Evolutionary conservation across 2,888 invertebrate genomes (phyloP).

Genomic region (Miltochrista miniata): DNA sequence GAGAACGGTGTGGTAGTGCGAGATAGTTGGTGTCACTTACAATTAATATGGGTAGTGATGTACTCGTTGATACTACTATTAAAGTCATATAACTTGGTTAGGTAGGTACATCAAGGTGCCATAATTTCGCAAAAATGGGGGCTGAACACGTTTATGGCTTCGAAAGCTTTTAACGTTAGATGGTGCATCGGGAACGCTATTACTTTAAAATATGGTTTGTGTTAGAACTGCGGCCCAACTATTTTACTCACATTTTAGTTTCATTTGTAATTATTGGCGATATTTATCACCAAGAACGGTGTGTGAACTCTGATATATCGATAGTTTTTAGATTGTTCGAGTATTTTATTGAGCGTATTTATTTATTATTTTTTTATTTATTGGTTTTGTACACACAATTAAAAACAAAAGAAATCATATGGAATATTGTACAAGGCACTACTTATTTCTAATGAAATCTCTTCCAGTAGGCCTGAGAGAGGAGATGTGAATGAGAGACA

Average conservation of each 20-base stretch:
- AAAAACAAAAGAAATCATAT: too few relatives aligned
- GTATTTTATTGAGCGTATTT: too few relatives aligned
- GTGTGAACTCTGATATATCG: too few relatives aligned
- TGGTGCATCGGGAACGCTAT: conserved; percentile 35
- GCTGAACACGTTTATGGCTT: conserved; percentile 37
- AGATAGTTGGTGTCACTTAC: conserved; percentile 26
- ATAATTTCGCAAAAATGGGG: conserved; percentile 35
- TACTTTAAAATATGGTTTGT: conserved; percentile 33
- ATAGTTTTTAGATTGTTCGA: too few relatives aligned
- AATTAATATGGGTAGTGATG: too few relatives aligned
- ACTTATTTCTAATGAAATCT: too few relatives aligned
- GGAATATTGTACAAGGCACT: too few relatives aligned
- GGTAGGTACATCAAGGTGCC: conserved; percentile 34
- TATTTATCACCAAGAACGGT: not conserved
- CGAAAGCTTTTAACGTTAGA: conserved; percentile 36
- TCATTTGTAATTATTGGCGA: conserved; percentile 11
- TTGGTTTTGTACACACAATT: too few relatives aligned
- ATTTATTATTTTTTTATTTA: too few relatives aligned
- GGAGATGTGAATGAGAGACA: too few relatives aligned
- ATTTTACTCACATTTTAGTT: conserved; percentile 23
- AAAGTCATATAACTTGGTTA: conserved; percentile 25
- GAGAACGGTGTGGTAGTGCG: too few relatives aligned
- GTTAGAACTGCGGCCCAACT: conserved; percentile 11
- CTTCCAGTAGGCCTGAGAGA: too few relatives aligned
- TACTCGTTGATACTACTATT: conserved; percentile 5